Conservation (phyloP, 2,797 vertebrate genomes). For the Diglossa cyanea region DNA sequence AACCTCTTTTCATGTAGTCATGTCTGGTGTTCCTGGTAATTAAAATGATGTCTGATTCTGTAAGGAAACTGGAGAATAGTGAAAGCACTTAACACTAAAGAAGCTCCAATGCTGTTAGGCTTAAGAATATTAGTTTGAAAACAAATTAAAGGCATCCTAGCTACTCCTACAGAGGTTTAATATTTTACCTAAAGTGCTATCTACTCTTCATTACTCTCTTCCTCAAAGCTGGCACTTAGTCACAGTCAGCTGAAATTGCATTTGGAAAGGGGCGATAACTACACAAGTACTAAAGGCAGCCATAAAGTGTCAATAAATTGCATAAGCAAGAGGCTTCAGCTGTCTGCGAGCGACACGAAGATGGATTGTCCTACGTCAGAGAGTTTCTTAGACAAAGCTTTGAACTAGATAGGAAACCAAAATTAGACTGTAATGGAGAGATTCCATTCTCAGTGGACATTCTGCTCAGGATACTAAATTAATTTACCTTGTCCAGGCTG, state of each 20-base stretch:
- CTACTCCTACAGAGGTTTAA: constrained; percentile 52
- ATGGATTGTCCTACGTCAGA: constrained; percentile 75
- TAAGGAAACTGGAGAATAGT: constrained; percentile 34
- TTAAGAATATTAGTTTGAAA: constrained; percentile 59
- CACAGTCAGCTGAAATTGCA: constrained; percentile 76
- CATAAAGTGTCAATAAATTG: constrained; percentile 78
- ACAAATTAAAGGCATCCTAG: constrained; percentile 63
- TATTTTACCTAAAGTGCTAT: constrained; percentile 60
- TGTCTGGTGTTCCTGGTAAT: constrained; percentile 50
- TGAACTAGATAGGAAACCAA: constrained; percentile 74
- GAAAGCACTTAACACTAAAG: constrained; percentile 37
- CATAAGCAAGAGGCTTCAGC: constrained; percentile 73
- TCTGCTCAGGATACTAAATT: constrained; percentile 72
- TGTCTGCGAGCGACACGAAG: constrained; percentile 74
- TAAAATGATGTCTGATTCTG: constrained; percentile 48
- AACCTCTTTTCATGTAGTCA: neutral
- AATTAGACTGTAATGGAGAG: constrained; percentile 77
- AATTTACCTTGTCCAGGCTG: constrained; percentile 71
- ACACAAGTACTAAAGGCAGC: constrained; percentile 73
- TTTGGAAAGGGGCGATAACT: constrained; percentile 79
- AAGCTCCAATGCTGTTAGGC: constrained; percentile 48
- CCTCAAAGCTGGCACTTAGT: constrained; percentile 71
- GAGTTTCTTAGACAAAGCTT: constrained; percentile 77
- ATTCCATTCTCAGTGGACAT: constrained; percentile 70
- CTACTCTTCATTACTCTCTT: constrained; percentile 61